Evolutionary conservation across 1,140 invertebrate genomes (phyloP), one percentile per base, ranked within the genome.

Genomic region (Spodoptera frugiperda): DNA sequence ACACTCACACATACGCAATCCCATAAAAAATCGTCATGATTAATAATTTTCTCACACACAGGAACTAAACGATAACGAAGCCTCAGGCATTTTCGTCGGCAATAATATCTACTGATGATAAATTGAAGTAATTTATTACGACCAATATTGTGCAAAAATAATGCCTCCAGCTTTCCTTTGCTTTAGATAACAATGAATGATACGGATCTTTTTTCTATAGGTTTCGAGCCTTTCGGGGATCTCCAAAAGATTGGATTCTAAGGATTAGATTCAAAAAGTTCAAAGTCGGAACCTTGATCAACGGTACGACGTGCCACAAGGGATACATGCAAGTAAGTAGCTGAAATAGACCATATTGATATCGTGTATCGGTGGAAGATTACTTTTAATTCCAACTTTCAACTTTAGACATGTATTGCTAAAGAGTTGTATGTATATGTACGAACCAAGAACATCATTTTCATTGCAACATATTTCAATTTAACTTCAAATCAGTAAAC

Each of bases 251-350:
- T 90, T 98, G 97, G 97, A 98, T 98, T 51, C 95, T 98, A 11
- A 95, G 97, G 73, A 97, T 98, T 76, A 95, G 97, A 72, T 98
- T 98, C 94, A 98, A 98, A 95, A 98, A 98, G 89, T 98, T 98
- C 94, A 98, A 98, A 95, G 97, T 98, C 49, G 98, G 98, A 2
- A 96, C 96, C 11, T 94, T 98, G 65, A 95, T 97, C 75, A 98
- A 98, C 90, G 97, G 97, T 2, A 98, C 97, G 12, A 96, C 97
- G 53, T 98, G 98, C 89, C 96, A 97, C 73, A 97, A 97, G 46
- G 98, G 97, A 85, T 98, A 97, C 85, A 95, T 98, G 94, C 97
- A 98, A 97, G 97, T 98, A 90, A 94, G 74, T 77, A 77, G 55
- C 39, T 15, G 39, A 6, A 61, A 15, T 61, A n/a, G 2, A n/a